Evolutionary conservation across 2,888 invertebrate genomes (phyloP), one percentile per base, ranked within the genome.

Genomic region (Luperina testacea): DNA sequence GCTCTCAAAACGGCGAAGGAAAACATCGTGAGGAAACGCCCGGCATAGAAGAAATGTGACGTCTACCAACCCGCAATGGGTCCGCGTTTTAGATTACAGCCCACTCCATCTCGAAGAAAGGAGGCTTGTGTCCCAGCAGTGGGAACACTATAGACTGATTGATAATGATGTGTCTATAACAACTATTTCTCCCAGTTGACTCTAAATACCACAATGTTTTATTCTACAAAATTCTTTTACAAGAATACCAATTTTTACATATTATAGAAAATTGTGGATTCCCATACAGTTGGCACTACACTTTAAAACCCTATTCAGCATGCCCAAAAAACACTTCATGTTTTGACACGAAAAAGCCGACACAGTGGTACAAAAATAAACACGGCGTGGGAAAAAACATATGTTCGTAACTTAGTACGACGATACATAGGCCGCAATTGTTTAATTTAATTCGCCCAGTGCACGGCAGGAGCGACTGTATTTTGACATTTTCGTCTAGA

Each of bases 371-470:
- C 38, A 57, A 83, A 87, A 87, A 86, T 75, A 83, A 85, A 86
- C 87, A 38, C 70, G 53, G 38, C 32, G 71, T 63, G 73, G 80
- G 63, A 79, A 80, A 88, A 80, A 88, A 88, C 74, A 82, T 73
- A 69, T 73, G 64, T 80, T 73, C 51, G 80, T 20, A 27, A 53
- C 73, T 51, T 65, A 53, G 63, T 72, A 79, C 65, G 77, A 72
- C 75, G 61, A 78, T 79, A 81, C 84, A 84, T 65, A 79, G 78
- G 71, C 82, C 85, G 59, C 80, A 89, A 88, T 88, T 76, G 88
- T 84, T 85, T 79, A 90, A 91, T 90, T 87, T 83, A 83, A 88
- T 88, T 77, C 57, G 59, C 53, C 53, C 63, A 9, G 45, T 42
- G 59, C 64, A 57, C 13, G n/a, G 3, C 24, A 68, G 42, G 5